Conservation (phyloP, 2,797 vertebrate genomes). For the Meriones psammophilus region DNA sequence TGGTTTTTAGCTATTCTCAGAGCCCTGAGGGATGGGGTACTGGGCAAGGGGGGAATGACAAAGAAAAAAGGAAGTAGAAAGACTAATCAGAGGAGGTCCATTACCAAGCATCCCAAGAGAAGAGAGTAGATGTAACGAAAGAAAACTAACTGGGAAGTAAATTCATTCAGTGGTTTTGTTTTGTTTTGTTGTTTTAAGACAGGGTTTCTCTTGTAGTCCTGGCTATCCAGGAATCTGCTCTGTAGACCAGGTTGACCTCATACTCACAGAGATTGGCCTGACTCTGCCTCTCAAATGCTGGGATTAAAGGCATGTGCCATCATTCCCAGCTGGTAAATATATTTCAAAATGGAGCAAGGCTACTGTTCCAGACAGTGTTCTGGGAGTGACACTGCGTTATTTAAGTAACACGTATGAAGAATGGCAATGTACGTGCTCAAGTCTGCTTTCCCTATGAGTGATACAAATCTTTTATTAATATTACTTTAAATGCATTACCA, state of each 20-base stretch:
- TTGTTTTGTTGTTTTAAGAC: too few species aligned
- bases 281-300: too few species aligned
- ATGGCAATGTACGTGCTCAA: background rate
- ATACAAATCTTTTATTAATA: constrained; percentile 74
- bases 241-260: too few species aligned
- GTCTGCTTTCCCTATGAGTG: constrained; percentile 21
- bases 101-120: background rate
- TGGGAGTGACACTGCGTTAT: background rate
- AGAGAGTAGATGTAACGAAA: background rate
- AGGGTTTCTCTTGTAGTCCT: too few species aligned
- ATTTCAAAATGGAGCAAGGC: background rate
- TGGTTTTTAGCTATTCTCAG: background rate
- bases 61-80: background rate
- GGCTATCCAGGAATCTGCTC: too few species aligned
- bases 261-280: too few species aligned
- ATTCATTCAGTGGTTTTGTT: too few species aligned
- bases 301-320: too few species aligned
- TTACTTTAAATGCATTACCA: constrained; percentile 62
- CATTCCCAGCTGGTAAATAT: too few species aligned
- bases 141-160: too few species aligned
- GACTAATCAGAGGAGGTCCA: background rate
- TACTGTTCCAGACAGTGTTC: background rate
- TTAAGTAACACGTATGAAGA: background rate
- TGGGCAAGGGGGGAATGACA: rapidly evolving
- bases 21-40: background rate